Base-by-base conservation (phyloP, 2,888 invertebrate species). In the Drosophila longiperda region DNA sequence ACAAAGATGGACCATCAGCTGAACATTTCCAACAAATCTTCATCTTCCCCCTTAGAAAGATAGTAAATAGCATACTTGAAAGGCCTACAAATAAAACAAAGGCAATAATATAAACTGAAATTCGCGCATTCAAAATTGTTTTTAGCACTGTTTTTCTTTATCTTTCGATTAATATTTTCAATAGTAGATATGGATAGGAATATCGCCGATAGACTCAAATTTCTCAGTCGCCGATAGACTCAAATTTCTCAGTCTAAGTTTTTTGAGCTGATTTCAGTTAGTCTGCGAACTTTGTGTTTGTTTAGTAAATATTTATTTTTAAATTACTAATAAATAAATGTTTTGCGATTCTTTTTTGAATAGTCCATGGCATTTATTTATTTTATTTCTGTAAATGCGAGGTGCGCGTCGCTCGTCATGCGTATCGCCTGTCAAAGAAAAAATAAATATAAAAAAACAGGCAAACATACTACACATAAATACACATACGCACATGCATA, bases 381-480 rank as follows among this genome's bases (percentile, higher is more conserved):
- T 11, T n/a, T 42, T 20, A 3, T 42, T 20, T 52, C 45, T 58
- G 61, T 34, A 50, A 72, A 53, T 61, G 45, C 65, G 48, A 65
- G 59, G 62, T 77, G 38, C 53, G 52, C 34, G 23, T 59, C 52
- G 54, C 33, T 48, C 34, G 40, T 57, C 52, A 48, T 76, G 76
- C 75, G 71, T 77, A 45, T 72, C 57, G 50, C 52, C 49, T 58
- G 26, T 36, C 2, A 50, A 49, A 58, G 4, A 52, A 6, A 9
- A 50, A 17, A 17, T 29, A 6, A 5, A 29, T 6, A 29, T 29
- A 42, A 15, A 60, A 29, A 34, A 26, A 54, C 12, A 29, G 42
- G 12, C 53, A 54, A 20, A 42, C 20, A 38, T 15, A 49, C 33
- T 11, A 53, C 11, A 42, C n/a, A 11, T 42, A 3, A 1, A 45